Evolutionary conservation across 2,113 vertebrate genomes (phyloP).

Genomic region (Sceloporus tristichus): DNA sequence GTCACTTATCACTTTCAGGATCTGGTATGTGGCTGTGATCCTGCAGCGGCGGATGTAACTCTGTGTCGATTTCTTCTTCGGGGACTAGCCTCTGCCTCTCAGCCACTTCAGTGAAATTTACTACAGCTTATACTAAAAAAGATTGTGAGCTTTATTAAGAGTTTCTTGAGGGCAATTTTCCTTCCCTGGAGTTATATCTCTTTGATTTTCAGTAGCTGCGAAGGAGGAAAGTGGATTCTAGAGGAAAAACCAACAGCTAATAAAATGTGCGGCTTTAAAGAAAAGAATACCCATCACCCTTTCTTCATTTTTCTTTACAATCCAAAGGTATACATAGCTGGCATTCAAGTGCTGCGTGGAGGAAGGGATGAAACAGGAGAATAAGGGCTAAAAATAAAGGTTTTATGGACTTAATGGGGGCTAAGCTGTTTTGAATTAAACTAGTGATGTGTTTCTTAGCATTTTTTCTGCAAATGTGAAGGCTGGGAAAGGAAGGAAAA

Average conservation of each 20-base stretch:
- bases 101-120: conserved; percentile 31
- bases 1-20: no score
- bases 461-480: not conserved
- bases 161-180: conserved; percentile 24
- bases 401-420: not conserved
- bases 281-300: not conserved
- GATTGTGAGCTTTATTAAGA: conserved; percentile 32
- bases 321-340: not conserved
- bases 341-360: not conserved
- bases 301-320: conserved; percentile 9
- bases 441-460: not conserved
- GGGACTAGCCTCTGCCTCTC: not conserved
- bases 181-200: conserved; percentile 24
- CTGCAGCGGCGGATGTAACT: not conserved
- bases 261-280: not conserved
- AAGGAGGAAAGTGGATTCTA: not conserved
- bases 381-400: not conserved
- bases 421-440: not conserved
- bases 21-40: not conserved
- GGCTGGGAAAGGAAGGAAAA: no score
- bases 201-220: conserved; percentile 31
- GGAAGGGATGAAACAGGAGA: not conserved
- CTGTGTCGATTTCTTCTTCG: not conserved
- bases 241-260: conserved; percentile 15
- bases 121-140: conserved; percentile 13